Conservation (phyloP, 2,113 vertebrate species). For the Nyctereutes procyonoides region DNA sequence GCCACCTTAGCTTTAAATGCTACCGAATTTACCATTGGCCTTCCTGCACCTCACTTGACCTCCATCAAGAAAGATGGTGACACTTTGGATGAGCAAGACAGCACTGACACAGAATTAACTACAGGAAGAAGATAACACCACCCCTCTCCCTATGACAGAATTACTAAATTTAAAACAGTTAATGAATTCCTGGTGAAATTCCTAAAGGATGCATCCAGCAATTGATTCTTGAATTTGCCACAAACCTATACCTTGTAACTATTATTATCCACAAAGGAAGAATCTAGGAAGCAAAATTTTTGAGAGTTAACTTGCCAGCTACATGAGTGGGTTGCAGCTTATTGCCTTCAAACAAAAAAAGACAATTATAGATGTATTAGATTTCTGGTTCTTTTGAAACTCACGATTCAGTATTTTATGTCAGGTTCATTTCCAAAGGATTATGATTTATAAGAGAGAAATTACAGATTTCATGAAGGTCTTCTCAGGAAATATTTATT, state of each 20-base stretch:
- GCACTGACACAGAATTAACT: neutral
- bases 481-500: slow-evolving; percentile 38
- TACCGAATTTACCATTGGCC: neutral
- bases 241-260: neutral
- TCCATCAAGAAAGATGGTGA: neutral
- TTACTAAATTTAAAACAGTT: neutral
- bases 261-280: neutral
- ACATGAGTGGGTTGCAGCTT: neutral
- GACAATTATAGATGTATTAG: neutral
- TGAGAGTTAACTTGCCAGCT: neutral
- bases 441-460: neutral
- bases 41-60: neutral
- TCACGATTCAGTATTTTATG: neutral
- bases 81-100: neutral
- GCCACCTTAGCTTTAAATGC: neutral
- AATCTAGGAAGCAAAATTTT: neutral
- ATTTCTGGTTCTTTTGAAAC: neutral
- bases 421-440: slow-evolving; percentile 22
- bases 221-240: neutral
- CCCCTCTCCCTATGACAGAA: neutral
- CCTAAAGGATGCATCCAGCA: neutral
- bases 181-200: neutral
- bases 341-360: neutral
- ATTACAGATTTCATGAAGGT: neutral
- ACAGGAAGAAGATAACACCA: neutral